These are phyloP conservation scores for Cathartes aura DNA, from an alignment of 2,113 vertebrate species.

Conservation along the genomic window DNA sequence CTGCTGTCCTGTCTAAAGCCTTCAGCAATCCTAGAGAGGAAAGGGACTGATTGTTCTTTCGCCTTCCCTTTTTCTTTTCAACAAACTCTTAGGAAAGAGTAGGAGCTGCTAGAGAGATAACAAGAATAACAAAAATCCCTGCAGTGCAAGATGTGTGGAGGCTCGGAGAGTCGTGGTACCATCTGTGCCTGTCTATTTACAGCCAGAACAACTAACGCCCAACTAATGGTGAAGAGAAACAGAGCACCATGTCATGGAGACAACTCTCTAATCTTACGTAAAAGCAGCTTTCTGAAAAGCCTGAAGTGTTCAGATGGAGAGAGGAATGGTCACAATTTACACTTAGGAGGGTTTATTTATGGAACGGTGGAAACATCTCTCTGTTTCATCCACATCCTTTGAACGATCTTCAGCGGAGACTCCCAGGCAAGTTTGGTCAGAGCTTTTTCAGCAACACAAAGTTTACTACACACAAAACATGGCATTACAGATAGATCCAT, in stretches of 20 bases:
- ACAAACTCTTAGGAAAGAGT: constrained; percentile 46
- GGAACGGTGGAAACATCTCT: not conserved
- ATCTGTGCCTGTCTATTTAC: constrained; percentile 71
- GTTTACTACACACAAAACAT: not conserved
- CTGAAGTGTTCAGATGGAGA: not conserved
- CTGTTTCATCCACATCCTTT: not conserved
- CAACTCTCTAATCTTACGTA: constrained; percentile 51
- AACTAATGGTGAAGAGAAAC: constrained; percentile 59
- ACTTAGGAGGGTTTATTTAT: not conserved
- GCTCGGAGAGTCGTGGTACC: constrained; percentile 49
- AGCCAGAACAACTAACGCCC: constrained; percentile 68
- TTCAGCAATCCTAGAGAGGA: not conserved
- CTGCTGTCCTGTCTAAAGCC: not conserved
- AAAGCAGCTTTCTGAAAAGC: constrained; percentile 22
- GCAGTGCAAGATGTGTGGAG: constrained; percentile 63
- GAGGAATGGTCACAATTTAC: not conserved
- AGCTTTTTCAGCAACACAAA: not conserved
- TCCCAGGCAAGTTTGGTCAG: not conserved
- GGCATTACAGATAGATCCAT: not conserved
- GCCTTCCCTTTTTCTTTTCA: constrained; percentile 32
- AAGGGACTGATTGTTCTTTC: constrained; percentile 43
- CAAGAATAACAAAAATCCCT: constrained; percentile 60
- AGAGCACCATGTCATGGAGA: constrained; percentile 52
- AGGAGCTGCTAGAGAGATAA: constrained; percentile 62
- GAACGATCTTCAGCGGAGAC: not conserved